A percentile compares a stretch with the other conserved stretches of the same genome.
These are phyloP conservation scores for Cyprinus carpio DNA, from an alignment of 2,113 vertebrate genomes.

Conservation along the genomic window DNA sequence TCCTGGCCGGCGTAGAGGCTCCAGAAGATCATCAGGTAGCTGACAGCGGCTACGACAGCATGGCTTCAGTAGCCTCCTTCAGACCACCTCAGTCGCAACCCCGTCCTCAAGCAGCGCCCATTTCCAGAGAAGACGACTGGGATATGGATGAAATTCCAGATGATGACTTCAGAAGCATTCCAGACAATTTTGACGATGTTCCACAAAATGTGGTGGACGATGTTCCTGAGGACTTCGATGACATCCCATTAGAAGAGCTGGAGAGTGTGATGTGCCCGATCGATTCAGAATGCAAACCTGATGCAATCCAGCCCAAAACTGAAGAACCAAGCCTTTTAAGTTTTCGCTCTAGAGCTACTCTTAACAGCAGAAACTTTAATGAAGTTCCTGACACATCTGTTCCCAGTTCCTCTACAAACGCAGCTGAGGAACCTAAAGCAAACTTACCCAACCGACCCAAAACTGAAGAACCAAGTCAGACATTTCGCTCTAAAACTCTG, in stretches of 20 bases:
- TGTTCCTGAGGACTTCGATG: conserved; percentile 76
- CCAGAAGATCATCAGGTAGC: conserved; percentile 69
- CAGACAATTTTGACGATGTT: conserved; percentile 46
- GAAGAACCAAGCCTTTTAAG: not conserved
- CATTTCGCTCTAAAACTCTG: not conserved
- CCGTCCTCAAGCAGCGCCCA: not conserved
- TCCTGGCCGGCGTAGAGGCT: conserved; percentile 84
- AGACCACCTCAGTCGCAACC: conserved; percentile 31
- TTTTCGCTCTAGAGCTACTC: not conserved
- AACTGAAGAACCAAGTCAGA: not conserved
- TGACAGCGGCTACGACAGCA: conserved; percentile 61
- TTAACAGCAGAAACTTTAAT: too few species aligned
- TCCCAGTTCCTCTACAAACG: not conserved
- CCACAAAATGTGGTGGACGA: conserved; percentile 34
- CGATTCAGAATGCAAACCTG: conserved; percentile 29
- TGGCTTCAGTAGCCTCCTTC: conserved; percentile 45
- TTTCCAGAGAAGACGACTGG: conserved; percentile 1
- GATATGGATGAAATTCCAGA: conserved; percentile 41
- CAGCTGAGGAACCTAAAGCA: not conserved
- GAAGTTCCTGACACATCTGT: not conserved
- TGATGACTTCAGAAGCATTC: conserved; percentile 48
- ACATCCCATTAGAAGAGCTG: conserved; percentile 81
- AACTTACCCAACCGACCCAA: not conserved
- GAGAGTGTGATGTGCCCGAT: conserved; percentile 73
- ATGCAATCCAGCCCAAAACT: conserved; percentile 16